Base-by-base conservation (phyloP, 2,888 invertebrate species). In the Nesidiocoris tenuis region DNA sequence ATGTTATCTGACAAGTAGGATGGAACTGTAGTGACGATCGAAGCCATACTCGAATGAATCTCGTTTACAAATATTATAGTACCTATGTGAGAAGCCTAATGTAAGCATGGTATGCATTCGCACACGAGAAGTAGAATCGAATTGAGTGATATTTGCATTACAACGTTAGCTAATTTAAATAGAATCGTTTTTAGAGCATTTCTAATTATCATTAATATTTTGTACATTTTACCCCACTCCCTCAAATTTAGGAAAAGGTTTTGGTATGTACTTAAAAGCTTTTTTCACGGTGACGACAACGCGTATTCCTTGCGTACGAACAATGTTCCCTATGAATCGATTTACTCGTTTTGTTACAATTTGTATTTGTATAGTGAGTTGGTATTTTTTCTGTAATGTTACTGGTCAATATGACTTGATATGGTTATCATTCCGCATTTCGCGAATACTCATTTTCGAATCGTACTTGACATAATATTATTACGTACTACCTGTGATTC, bases 401-500 rank as follows among this genome's bases (percentile, higher is more conserved):
- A 39, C 39, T 39, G 39, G 39, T 39, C 39, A 39, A n/a, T 39
- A 12, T 39, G 39, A 39, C 39, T 39, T 39, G 39, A 39, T 39
- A 39, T 39, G 3, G 39, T 39, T 39, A 39, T 39, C 39, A 39
- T 39, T 39, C 39, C 39, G 39, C 39, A 39, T 39, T 39, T 39
- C 12, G 39, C 39, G 12, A 39, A 7, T 7, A 39, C 39, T 7
- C 39, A 39, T 39, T 39, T 39, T 39, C 39, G 39, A 39, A 39
- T 39, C 39, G 39, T 39, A 39, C 39, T 39, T 39, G 39, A 39
- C 39, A 39, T 39, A 12, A 7, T 7, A 7, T 39, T 39, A 39
- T 39, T 39, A 39, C 39, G 72, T 61, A 61, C 72, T 63, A 72
- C 72, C 72, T 72, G 72, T 72, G 72, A 72, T 72, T 72, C 61